These are phyloP conservation scores for Andricus grossulariae DNA, from an alignment of 1,140 invertebrate species.

Conservation along the genomic window DNA sequence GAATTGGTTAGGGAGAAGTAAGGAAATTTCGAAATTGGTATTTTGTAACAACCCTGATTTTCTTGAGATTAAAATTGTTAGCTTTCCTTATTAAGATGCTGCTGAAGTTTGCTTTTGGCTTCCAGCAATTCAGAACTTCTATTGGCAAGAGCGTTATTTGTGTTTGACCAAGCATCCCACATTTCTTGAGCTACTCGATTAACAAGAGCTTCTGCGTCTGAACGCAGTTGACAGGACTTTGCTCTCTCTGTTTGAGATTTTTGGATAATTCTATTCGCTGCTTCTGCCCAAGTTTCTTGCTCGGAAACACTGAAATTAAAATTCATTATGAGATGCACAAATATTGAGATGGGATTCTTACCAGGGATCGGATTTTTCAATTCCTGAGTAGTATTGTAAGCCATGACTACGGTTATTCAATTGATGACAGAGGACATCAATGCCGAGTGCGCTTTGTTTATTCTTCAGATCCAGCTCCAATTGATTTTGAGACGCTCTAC, in stretches of 20 bases:
- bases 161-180: constrained; percentile 93
- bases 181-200: constrained; percentile 89
- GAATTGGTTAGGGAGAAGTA: no score
- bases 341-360: constrained; percentile 67
- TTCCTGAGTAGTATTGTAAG: constrained; percentile 92
- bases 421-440: constrained; percentile 91
- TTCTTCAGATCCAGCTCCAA: constrained; percentile 91
- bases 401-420: constrained; percentile 90
- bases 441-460: constrained; percentile 91
- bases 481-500: constrained; percentile 87
- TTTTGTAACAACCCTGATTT: no score
- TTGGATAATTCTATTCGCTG: constrained; percentile 87
- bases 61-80: not conserved
- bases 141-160: constrained; percentile 87
- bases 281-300: constrained; percentile 90
- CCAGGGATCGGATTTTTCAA: constrained; percentile 93
- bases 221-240: constrained; percentile 86
- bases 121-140: constrained; percentile 87
- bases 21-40: no score
- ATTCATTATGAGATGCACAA: constrained; percentile 7
- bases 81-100: constrained; percentile 78
- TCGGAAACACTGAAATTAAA: constrained; percentile 79
- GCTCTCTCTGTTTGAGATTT: constrained; percentile 90
- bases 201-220: constrained; percentile 87
- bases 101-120: constrained; percentile 91